A percentile compares a stretch with the other conserved stretches of the same genome.
These are phyloP conservation scores for Perognathus longimembris DNA, from an alignment of 2,113 vertebrate species.

Conservation along the genomic window DNA sequence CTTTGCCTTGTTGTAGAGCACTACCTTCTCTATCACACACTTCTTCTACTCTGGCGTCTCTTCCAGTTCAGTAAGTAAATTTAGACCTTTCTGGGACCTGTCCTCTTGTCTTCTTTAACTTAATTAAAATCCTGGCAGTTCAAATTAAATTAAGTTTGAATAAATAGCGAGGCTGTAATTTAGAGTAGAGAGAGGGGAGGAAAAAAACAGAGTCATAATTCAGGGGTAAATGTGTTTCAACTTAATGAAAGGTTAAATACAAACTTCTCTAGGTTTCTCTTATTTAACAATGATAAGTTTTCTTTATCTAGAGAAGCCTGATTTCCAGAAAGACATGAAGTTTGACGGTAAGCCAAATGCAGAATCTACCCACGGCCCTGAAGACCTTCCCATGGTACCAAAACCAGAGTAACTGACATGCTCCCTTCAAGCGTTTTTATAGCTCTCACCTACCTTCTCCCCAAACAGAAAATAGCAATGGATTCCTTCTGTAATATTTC, in stretches of 20 bases:
- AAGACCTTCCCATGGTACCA: conserved; percentile 16
- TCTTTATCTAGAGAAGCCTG: conserved; percentile 31
- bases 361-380: neutral
- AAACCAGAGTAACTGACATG: neutral
- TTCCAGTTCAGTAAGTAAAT: conserved; percentile 71
- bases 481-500: neutral
- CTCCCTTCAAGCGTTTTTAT: neutral
- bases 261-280: conserved; percentile 53
- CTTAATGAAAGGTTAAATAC: conserved; percentile 48
- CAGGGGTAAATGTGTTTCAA: conserved; percentile 60
- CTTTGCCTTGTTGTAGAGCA: conserved; percentile 15
- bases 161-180: conserved; percentile 67
- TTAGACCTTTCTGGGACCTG: conserved; percentile 5
- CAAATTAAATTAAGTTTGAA: conserved; percentile 57
- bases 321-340: conserved; percentile 57
- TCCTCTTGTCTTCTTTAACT: conserved; percentile 43
- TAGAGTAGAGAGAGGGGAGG: neutral
- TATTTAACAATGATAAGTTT: conserved; percentile 31
- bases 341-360: neutral
- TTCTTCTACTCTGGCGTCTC: conserved; percentile 50
- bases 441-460: neutral
- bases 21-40: neutral
- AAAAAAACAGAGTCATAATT: conserved; percentile 22
- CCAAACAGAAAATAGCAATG: neutral
- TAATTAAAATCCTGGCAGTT: conserved; percentile 55